Conservation (phyloP, 1,140 invertebrate species). For the Drosophila melanica region DNA sequence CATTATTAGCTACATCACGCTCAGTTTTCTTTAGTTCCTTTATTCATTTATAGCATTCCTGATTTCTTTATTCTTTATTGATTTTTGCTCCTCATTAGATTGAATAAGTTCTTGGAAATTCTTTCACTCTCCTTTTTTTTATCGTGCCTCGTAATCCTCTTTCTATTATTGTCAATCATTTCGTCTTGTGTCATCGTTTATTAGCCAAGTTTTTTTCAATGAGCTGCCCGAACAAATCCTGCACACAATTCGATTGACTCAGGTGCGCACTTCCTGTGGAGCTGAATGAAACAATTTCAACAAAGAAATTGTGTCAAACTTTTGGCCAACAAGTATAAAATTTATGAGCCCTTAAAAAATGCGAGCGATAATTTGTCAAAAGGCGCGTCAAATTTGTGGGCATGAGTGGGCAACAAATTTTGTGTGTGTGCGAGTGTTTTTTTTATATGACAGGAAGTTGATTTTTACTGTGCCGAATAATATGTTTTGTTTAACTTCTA, state of each 20-base stretch:
- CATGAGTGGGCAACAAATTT: slow-evolving; percentile 62
- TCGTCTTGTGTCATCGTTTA: slow-evolving; percentile 24
- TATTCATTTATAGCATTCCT: no score
- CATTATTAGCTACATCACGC: no score
- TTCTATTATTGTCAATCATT: slow-evolving; percentile 47
- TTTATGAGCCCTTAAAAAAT: slow-evolving; percentile 49
- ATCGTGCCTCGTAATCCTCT: slow-evolving; percentile 2
- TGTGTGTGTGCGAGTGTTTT: no score
- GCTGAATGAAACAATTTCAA: neutral
- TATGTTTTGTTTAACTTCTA: slow-evolving; percentile 52
- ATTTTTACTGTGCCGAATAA: slow-evolving; percentile 47
- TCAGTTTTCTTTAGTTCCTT: no score
- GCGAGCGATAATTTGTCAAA: slow-evolving; percentile 62
- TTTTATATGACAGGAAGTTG: slow-evolving; percentile 52
- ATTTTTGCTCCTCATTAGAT: neutral
- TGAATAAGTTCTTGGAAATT: neutral
- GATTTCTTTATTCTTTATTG: neutral
- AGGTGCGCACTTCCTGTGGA: slow-evolving; percentile 53
- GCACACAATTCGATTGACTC: slow-evolving; percentile 39
- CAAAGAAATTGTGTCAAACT: slow-evolving; percentile 45
- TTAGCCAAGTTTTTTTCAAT: slow-evolving; percentile 29
- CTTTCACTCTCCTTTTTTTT: neutral
- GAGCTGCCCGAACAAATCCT: slow-evolving; percentile 27
- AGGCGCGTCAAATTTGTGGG: slow-evolving; percentile 53
- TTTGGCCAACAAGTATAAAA: slow-evolving; percentile 11